Evolutionary conservation across 2,888 invertebrate genomes (phyloP).

Genomic region (Cylloceria caligata): DNA sequence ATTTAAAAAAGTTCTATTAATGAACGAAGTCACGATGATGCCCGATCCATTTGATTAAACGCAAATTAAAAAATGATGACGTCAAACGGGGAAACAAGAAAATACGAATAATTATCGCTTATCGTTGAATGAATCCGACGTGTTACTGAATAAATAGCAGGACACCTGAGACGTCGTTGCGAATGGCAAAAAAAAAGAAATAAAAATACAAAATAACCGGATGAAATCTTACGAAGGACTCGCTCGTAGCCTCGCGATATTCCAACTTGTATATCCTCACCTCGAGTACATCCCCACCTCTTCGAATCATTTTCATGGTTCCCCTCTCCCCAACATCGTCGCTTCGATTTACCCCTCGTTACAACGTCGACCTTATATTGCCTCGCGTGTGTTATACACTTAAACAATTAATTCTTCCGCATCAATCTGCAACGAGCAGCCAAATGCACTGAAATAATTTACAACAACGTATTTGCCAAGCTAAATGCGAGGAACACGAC

Average conservation of each 20-base stretch:
- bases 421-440: neutral
- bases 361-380: neutral
- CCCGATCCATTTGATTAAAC: slow-evolving; percentile 27
- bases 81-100: slow-evolving; percentile 48
- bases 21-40: slow-evolving; percentile 36
- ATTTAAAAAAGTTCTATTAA: slow-evolving; percentile 21
- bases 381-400: slow-evolving; percentile 28
- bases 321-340: neutral
- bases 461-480: neutral
- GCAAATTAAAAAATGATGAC: slow-evolving; percentile 48
- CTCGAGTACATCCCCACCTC: slow-evolving; percentile 8
- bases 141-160: slow-evolving; percentile 45
- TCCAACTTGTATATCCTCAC: neutral
- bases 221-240: slow-evolving; percentile 11
- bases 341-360: slow-evolving; percentile 33
- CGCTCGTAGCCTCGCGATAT: neutral
- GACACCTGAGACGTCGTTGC: slow-evolving; percentile 15
- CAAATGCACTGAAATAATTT: neutral
- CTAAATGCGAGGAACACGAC: neutral
- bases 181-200: slow-evolving; percentile 1
- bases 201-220: neutral
- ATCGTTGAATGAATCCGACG: slow-evolving; percentile 30
- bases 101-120: slow-evolving; percentile 39
- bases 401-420: slow-evolving; percentile 17
- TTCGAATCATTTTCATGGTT: slow-evolving; percentile 39